These are phyloP conservation scores for Erpornis zantholeuca DNA, from an alignment of 2,113 vertebrate species.

Conservation along the genomic window DNA sequence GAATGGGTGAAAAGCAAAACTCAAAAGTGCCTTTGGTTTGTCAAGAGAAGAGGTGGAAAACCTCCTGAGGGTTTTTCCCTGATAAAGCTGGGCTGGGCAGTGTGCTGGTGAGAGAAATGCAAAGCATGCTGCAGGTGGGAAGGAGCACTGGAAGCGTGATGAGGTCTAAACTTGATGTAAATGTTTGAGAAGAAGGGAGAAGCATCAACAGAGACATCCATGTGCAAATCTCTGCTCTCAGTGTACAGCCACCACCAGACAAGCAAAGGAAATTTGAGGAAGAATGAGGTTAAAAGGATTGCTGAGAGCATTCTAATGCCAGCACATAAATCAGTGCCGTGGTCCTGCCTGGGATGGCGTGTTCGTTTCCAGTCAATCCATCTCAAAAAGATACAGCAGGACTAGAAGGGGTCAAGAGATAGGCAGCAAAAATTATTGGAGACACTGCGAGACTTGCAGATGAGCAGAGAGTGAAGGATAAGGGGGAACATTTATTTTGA, in stretches of 20 bases:
- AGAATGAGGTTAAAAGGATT: constrained; percentile 30
- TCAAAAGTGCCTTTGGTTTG: not conserved
- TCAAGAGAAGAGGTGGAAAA: not conserved
- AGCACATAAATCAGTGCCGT: constrained; percentile 8
- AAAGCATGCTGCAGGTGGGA: not conserved
- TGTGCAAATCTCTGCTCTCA: not conserved
- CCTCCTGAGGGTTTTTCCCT: not conserved
- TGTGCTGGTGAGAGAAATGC: fast-evolving
- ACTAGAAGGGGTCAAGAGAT: constrained; percentile 12
- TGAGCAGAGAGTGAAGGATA: constrained; percentile 29
- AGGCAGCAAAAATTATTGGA: constrained; percentile 36
- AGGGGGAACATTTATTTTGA: constrained; percentile 36
- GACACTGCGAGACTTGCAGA: not conserved
- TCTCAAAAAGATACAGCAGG: constrained; percentile 8
- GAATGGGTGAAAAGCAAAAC: not conserved
- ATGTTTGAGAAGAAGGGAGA: not conserved
- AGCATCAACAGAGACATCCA: not conserved
- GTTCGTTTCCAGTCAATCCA: not conserved
- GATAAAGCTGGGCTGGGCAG: not conserved
- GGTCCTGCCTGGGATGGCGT: not conserved
- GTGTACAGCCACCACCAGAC: not conserved
- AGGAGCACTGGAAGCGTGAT: not conserved
- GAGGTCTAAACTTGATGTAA: not conserved
- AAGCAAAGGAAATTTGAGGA: not conserved
- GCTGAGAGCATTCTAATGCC: not conserved